Conservation (phyloP, 2,797 vertebrate genomes). For the Orientallactaga sibirica region DNA sequence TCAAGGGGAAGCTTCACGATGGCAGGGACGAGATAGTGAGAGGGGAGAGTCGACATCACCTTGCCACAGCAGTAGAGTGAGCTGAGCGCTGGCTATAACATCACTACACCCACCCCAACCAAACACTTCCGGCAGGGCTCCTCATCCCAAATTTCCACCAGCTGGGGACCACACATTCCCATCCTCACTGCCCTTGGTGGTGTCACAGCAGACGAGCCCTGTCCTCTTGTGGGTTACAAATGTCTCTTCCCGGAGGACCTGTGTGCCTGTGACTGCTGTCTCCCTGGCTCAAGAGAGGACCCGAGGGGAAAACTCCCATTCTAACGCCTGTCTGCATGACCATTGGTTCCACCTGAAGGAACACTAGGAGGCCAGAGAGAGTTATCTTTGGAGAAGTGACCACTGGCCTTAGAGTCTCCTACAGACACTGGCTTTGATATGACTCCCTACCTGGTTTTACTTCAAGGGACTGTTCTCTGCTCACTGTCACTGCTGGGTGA, state of each 20-base stretch:
- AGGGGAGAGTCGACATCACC: too few species aligned
- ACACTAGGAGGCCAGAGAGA: background rate
- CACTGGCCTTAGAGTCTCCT: accelerated
- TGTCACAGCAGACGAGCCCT: background rate
- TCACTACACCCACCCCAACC: too few species aligned
- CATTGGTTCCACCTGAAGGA: background rate
- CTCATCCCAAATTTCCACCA: too few species aligned
- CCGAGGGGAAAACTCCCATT: background rate
- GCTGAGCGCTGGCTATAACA: too few species aligned
- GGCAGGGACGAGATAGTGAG: too few species aligned
- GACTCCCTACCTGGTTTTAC: too few species aligned
- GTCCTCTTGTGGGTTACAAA: background rate
- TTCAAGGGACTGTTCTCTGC: background rate
- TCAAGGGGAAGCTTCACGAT: too few species aligned
- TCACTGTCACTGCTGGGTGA: accelerated
- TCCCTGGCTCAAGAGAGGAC: background rate
- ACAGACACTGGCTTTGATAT: too few species aligned
- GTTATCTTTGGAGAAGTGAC: background rate
- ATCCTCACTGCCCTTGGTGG: accelerated
- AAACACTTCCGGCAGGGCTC: too few species aligned
- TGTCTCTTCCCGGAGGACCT: background rate
- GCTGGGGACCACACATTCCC: too few species aligned
- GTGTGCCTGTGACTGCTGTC: background rate
- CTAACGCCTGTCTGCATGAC: background rate
- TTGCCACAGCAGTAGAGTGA: too few species aligned